Evolutionary conservation across 2,113 vertebrate species (phyloP), one percentile per base, ranked within the genome.

Genomic region (Cyprinodon variegatus): DNA sequence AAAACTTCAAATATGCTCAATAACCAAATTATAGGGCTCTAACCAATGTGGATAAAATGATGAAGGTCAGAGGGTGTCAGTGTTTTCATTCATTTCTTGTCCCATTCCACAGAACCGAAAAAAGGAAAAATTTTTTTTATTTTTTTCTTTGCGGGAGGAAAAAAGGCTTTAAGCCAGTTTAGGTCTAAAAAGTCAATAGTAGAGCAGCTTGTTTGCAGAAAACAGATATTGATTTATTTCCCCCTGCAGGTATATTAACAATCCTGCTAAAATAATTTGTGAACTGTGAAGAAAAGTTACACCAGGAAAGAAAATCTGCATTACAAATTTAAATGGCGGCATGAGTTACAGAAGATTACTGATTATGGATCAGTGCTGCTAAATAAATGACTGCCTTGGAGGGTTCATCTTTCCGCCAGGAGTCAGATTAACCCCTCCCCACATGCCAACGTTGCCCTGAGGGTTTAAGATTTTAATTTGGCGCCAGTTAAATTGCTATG

Each of bases 231-330:
- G 50, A n/a, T n/a, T 57, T 20, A 57, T n/a, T 1, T 20, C n/a
- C n/a, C 50, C 50, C 20, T 57, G 50, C 50, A 57, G 50, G 50
- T 29, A 45, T n/a, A 66, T 39, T 62, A 4, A 20, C 4, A 43
- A 14, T 66, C 1, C 29, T 15, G 11, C 6, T 29, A 43, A 66
- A 68, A 39, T 3, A 29, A 36, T 36, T 57, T 12, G 29, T 4
- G 38, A 11, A 53, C 10, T 68, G 15, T 3, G 12, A 57, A 66
- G 40, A n/a, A 7, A 46, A 8, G 12, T 63, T 65, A 57, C 50
- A 20, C 10, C 53, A 75, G 40, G 57, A 39, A 68, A 7, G 3
- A 63, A 50, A 62, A 72, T 40, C 67, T 77, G 61, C 39, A 65
- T 41, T 6, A 36, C 2, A 29, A 12, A 36, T 17, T 29, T 50